These are phyloP conservation scores for Marcusenius ussheri DNA, from an alignment of 2,113 vertebrate species.

Conservation along the genomic window DNA sequence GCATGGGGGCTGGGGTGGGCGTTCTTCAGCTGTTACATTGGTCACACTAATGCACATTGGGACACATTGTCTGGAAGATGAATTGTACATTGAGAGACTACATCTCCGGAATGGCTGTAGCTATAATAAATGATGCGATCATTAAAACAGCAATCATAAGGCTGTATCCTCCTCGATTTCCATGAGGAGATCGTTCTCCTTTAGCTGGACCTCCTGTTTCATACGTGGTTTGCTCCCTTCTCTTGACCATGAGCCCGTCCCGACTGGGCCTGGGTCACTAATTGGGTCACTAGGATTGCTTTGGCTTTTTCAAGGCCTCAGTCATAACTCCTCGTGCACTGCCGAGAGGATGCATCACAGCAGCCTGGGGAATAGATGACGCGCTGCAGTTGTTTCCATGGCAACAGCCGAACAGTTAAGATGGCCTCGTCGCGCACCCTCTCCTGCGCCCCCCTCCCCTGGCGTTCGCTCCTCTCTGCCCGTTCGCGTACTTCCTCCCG, in stretches of 20 bases:
- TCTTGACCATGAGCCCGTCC: neutral
- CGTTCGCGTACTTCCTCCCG: neutral
- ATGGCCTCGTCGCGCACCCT: slow-evolving; percentile 31
- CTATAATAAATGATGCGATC: neutral
- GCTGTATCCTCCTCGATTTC: neutral
- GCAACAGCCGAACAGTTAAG: slow-evolving; percentile 39
- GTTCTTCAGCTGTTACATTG: neutral
- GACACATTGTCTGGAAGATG: neutral
- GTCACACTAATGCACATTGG: neutral
- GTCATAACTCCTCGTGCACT: slow-evolving; percentile 24
- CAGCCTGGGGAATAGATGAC: slow-evolving; percentile 26
- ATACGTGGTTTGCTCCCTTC: neutral
- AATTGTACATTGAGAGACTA: neutral
- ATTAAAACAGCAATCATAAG: neutral
- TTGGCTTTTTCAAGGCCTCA: slow-evolving; percentile 9
- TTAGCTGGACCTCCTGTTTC: neutral
- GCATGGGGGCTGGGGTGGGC: neutral
- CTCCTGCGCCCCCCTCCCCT: slow-evolving; percentile 13
- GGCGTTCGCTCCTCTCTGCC: slow-evolving; percentile 42
- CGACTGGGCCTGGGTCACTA: neutral
- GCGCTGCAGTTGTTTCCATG: slow-evolving; percentile 45
- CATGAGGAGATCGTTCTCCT: neutral
- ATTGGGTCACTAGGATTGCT: neutral
- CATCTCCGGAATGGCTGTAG: neutral
- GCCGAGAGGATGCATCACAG: neutral